Evolutionary conservation across 1,140 invertebrate genomes (phyloP), one percentile per base, ranked within the genome.

Genomic region (Xylocopa sonorina): DNA sequence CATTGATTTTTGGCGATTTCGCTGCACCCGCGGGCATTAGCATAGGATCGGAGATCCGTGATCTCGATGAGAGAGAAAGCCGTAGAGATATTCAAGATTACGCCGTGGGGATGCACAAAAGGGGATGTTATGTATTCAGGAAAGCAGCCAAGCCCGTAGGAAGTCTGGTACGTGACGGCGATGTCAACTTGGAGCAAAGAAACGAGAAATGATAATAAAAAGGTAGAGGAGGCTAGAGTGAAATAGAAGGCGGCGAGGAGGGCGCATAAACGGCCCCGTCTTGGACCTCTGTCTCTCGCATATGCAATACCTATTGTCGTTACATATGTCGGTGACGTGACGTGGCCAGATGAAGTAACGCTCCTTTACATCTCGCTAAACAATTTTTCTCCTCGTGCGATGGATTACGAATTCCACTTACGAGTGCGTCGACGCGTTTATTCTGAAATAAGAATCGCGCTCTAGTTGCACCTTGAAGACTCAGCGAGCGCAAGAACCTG

Each of bases 101-200:
- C 38, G 43, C 6, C 7, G 62, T 7, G 48, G 55, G 77, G 58
- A 71, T 75, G 38, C 14, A 53, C 55, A 75, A 68, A 57, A 41
- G 41, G 64, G 64, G 68, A 51, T 34, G 68, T 86, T 86, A 80
- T 3, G 83, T 83, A 87, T 90, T 88, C 78, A 87, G 77, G 77
- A 57, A 81, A 68, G 83, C 78, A 50, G 32, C 53, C 53, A 41
- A 53, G 58, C 77, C 76, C 68, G 86, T 90, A 91, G 90, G 90
- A 91, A 91, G 90, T 89, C 85, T 87, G 74, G 79, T 89, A 90
- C 90, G 90, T 91, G 90, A 89, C 89, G 85, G 69, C 53, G 81
- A 77, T 91, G 84, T 88, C 84, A 89, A 90, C 88, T 85, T 71
- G 60, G 72, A 21, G 77, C 46, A 62, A 85, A 90, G 85, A 89